Evolutionary conservation across 2,113 vertebrate species (phyloP).

Genomic region (Alligator mississippiensis): DNA sequence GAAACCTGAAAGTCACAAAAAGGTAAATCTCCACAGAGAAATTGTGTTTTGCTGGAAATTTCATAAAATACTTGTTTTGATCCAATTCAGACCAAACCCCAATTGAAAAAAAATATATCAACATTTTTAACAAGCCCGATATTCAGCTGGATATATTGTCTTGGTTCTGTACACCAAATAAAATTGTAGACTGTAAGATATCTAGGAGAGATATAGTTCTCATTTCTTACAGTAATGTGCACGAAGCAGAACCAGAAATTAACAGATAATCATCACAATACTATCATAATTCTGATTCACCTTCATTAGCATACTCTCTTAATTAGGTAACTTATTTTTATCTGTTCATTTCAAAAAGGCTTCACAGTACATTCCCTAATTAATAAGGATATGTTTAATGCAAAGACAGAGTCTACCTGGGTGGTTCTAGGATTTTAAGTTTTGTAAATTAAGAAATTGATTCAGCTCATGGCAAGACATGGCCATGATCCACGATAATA

Average conservation of each 20-base stretch:
- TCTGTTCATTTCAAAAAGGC: not conserved
- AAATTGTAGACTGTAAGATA: not conserved
- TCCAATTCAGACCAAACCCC: not conserved
- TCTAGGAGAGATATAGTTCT: not conserved
- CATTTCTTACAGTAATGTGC: not conserved
- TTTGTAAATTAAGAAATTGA: not conserved
- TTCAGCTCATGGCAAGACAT: not conserved
- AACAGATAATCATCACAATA: not conserved
- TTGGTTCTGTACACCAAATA: too few relatives aligned
- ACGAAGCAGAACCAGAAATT: not conserved
- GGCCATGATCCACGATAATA: not conserved
- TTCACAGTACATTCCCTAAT: constrained; percentile 1
- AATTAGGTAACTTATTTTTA: not conserved
- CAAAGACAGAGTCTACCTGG: not conserved
- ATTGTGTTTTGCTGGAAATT: too few relatives aligned
- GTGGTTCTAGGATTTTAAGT: not conserved
- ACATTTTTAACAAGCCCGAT: too few relatives aligned
- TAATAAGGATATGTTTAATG: constrained; percentile 18
- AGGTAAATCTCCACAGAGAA: too few relatives aligned
- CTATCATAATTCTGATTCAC: not conserved
- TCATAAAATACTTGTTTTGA: not conserved
- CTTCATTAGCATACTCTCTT: not conserved
- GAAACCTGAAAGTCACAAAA: too few relatives aligned
- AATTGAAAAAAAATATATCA: too few relatives aligned
- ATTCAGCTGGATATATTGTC: too few relatives aligned